Conservation (phyloP, 1,140 invertebrate genomes). For the Drosophila erecta region DNA sequence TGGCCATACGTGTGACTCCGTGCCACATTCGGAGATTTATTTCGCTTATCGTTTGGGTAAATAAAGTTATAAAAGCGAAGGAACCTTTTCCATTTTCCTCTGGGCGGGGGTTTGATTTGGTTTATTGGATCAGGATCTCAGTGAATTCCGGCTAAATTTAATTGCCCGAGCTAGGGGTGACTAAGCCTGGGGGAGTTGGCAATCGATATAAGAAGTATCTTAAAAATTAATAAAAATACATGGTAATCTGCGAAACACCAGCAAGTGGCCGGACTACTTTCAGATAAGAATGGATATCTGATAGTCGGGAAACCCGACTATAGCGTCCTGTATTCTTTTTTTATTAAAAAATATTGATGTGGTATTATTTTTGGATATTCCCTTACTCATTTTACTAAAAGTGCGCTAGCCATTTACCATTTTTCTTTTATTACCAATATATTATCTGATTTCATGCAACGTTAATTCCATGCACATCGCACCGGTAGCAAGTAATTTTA, state of each 20-base stretch:
- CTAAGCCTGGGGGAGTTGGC: neutral
- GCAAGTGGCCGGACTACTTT: too few species aligned
- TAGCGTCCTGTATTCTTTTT: neutral
- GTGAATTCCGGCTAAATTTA: slow-evolving; percentile 45
- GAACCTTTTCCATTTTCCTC: slow-evolving; percentile 25
- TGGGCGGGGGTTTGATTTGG: slow-evolving; percentile 47
- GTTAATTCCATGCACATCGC: slow-evolving; percentile 51
- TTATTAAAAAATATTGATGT: neutral
- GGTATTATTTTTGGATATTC: neutral
- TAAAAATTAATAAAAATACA: neutral
- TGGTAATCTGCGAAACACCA: too few species aligned
- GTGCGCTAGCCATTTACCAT: neutral
- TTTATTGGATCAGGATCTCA: slow-evolving; percentile 55
- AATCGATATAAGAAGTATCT: neutral
- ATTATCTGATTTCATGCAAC: slow-evolving; percentile 67
- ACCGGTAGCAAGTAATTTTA: slow-evolving; percentile 65
- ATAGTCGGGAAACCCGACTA: too few species aligned
- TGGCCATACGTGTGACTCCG: slow-evolving; percentile 57
- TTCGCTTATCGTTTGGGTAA: slow-evolving; percentile 70
- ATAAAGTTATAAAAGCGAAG: slow-evolving; percentile 71
- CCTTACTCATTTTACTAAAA: neutral
- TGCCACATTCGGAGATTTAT: slow-evolving; percentile 77
- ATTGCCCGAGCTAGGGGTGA: slow-evolving; percentile 16
- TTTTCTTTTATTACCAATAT: slow-evolving; percentile 40
- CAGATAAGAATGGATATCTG: too few species aligned